phyloP scores from a whole-genome alignment of 2,797 vertebrate species.

The Schizopygopsis malacanthus region DNA sequence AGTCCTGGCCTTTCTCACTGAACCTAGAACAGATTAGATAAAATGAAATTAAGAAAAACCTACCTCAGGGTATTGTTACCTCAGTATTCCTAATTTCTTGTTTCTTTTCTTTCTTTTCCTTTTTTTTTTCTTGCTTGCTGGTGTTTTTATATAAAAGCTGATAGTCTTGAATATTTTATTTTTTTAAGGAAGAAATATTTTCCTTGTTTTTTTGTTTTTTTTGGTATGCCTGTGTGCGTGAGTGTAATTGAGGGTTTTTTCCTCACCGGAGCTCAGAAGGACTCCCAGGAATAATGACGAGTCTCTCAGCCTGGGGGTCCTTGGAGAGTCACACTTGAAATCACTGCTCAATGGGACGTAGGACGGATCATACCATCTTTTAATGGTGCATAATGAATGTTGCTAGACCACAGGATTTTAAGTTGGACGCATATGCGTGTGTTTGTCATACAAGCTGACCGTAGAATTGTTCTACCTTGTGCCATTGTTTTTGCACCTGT shows the following conservation, averaged over 20 bases:
- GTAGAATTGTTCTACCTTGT: slow-evolving; percentile 30
- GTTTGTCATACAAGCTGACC: slow-evolving; percentile 52
- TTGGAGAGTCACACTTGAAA: slow-evolving; percentile 57
- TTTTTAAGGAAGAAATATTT: slow-evolving; percentile 91
- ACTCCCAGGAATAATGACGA: slow-evolving; percentile 52
- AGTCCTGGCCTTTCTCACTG: slow-evolving; percentile 69
- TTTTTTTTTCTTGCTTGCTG: slow-evolving; percentile 85
- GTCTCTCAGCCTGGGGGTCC: slow-evolving; percentile 65
- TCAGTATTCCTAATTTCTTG: slow-evolving; percentile 86
- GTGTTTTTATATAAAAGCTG: slow-evolving; percentile 97
- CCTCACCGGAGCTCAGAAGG: slow-evolving; percentile 71
- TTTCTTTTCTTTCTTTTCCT: slow-evolving; percentile 72
- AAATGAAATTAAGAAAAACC: slow-evolving; percentile 79
- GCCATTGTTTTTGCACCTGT: slow-evolving; percentile 33
- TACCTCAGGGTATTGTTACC: slow-evolving; percentile 97
- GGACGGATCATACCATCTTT: slow-evolving; percentile 62
- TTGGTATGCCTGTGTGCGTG: slow-evolving; percentile 51
- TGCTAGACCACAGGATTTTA: slow-evolving; percentile 37
- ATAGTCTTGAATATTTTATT: slow-evolving; percentile 98
- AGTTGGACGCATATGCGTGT: slow-evolving; percentile 39
- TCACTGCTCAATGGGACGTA: slow-evolving; percentile 72
- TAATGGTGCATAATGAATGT: slow-evolving; percentile 54
- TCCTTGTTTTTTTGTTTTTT: slow-evolving; percentile 74
- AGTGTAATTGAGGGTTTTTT: slow-evolving; percentile 52
- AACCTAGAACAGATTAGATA: slow-evolving; percentile 82